Base-by-base conservation (phyloP, 2,888 invertebrate species). In the Clistopyga incitator region DNA sequence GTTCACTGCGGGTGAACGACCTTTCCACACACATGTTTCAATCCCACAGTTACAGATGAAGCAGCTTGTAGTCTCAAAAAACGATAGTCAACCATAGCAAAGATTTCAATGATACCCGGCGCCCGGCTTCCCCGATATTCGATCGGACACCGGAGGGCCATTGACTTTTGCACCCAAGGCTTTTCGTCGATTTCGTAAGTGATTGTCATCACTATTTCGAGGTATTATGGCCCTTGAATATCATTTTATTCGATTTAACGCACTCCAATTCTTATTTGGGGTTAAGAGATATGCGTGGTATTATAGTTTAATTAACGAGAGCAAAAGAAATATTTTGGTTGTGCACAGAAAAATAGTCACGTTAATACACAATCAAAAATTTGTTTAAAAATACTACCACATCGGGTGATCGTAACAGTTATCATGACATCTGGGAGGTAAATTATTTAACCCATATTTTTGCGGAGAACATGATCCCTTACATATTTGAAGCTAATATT, bases 1-100 rank as follows among this genome's bases (percentile, higher is more conserved):
- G 18, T 25, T n/a, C 10, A 6, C 15, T 23, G 18, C 38, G 38
- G 81, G 77, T 81, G 56, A 81, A 67, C 71, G 77, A 81, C 71
- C 81, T 45, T 29, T 8, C 45, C 71, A 38, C 71, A 59, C n/a
- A 71, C 47, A 67, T 56, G 45, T 68, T 72, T 47, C 38, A 8
- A 34, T 42, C 8, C 20, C 18, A 11, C 18, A 18, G 8, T 20
- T n/a, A 29, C 45, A 15, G 15, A 38, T 59, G 4, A 18, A 38
- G n/a, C 38, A 15, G 34, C 61, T 34, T 8, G 61, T 59, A 20
- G 13, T 25, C 25, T 13, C n/a, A 1, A 61, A 34, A 61, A n/a
- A 38, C 34, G 23, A 45, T 59, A 72, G 10, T 72, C 13, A 59
- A 25, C 59, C 18, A 18, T 18, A 59, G 10, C 29, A 18, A 59